These are phyloP conservation scores for Epizoanthus illoricatus DNA, from an alignment of 92 coral and sea anemone species.

Conservation along the genomic window DNA sequence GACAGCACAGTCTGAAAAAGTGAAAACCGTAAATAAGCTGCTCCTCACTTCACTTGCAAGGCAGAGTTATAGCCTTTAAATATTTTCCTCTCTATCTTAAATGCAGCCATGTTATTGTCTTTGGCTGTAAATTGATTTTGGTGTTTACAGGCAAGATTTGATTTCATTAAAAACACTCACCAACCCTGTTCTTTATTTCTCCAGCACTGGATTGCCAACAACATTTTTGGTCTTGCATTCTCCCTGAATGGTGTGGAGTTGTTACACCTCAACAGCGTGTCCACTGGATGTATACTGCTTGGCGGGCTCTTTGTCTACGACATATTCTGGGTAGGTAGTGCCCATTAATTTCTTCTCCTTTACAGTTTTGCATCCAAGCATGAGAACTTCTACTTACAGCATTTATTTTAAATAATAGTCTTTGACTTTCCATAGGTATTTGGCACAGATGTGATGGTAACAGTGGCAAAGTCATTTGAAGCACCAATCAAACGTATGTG, in stretches of 20 bases:
- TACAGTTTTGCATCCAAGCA: no score
- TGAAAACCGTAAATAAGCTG: no score
- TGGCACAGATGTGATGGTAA: conserved; percentile 99
- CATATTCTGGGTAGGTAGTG: conserved; percentile 88
- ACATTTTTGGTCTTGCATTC: conserved; percentile 96
- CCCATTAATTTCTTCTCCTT: no score
- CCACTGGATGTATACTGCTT: conserved; percentile 92
- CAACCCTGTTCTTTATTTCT: neutral
- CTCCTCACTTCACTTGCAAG: no score
- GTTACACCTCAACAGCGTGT: conserved; percentile 86
- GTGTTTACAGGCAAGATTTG: neutral
- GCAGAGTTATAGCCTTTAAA: no score
- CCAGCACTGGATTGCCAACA: conserved; percentile 99
- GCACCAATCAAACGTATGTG: conserved; percentile 96
- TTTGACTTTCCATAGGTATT: conserved; percentile 71
- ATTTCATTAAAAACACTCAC: neutral
- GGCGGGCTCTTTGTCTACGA: conserved; percentile 97
- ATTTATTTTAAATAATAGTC: no score
- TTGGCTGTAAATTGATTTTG: neutral
- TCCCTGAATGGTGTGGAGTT: conserved; percentile 99
- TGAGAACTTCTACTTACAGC: no score
- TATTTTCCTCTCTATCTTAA: neutral
- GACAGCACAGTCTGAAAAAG: no score
- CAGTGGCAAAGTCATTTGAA: conserved; percentile 99
- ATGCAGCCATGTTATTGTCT: no score